Evolutionary conservation across 1,140 invertebrate genomes (phyloP).

Genomic region (Trachelipus rathkii): DNA sequence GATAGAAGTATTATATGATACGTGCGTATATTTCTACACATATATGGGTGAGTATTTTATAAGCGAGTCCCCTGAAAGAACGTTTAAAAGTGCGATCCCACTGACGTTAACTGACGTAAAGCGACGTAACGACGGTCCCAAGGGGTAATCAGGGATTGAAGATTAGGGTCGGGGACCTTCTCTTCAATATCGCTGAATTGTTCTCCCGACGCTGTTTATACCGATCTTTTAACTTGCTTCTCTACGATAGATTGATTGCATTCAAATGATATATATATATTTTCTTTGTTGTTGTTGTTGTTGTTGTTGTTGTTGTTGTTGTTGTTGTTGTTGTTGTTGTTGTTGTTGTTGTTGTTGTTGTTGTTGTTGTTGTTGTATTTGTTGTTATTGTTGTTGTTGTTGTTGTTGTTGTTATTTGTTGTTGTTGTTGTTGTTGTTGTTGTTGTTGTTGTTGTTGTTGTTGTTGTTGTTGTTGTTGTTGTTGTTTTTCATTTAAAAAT

Average conservation of each 20-base stretch:
- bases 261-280: constrained; percentile 4
- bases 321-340: neutral
- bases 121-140: neutral
- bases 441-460: neutral
- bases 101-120: constrained; percentile 10
- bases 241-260: neutral
- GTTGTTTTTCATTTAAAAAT: too few species aligned
- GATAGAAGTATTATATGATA: too few species aligned
- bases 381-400: neutral
- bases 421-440: neutral
- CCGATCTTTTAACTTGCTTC: neutral
- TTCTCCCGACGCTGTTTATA: neutral
- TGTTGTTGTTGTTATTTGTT: neutral
- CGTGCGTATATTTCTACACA: too few species aligned
- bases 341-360: neutral
- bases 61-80: neutral
- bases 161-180: neutral
- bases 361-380: neutral
- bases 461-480: neutral
- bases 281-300: neutral
- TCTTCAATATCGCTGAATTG: neutral
- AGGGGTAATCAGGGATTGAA: neutral
- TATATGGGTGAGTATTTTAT: too few species aligned
- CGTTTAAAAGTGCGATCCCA: neutral
- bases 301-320: neutral